Percentiles rank a stretch among this genome's conserved stretches.
These are phyloP conservation scores for Drosophila diplacantha DNA, from an alignment of 2,888 invertebrate species.

Conservation along the genomic window DNA sequence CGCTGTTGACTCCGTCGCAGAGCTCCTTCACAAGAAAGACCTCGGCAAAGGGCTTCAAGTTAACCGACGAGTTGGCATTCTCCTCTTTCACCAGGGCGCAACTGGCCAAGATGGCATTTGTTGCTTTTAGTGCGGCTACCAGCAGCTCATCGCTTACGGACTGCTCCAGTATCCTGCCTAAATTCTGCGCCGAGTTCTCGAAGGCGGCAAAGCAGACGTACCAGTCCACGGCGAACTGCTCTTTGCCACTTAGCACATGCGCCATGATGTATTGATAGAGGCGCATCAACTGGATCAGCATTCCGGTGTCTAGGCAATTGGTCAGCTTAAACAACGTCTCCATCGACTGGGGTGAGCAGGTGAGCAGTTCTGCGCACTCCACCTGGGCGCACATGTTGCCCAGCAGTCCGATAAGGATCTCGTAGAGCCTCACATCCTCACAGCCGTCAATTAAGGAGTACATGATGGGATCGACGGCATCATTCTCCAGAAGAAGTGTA, in stretches of 20 bases:
- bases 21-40: conserved; percentile 73
- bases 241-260: conserved; percentile 78
- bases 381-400: conserved; percentile 89
- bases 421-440: conserved; percentile 83
- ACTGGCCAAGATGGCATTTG: conserved; percentile 80
- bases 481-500: conserved; percentile 82
- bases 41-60: conserved; percentile 61
- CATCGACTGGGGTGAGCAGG: conserved; percentile 81
- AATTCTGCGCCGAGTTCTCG: conserved; percentile 79
- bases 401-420: conserved; percentile 90
- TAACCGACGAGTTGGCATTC: conserved; percentile 51
- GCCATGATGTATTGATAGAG: conserved; percentile 80
- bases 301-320: conserved; percentile 83
- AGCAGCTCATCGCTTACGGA: conserved; percentile 83
- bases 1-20: conserved; percentile 74
- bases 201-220: conserved; percentile 79
- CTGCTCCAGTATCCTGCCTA: conserved; percentile 86
- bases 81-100: conserved; percentile 72
- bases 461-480: conserved; percentile 80
- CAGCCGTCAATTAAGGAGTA: conserved; percentile 80
- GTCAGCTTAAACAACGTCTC: conserved; percentile 80
- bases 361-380: conserved; percentile 80
- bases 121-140: conserved; percentile 80
- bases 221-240: conserved; percentile 76
- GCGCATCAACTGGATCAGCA: conserved; percentile 86